Percentiles rank a stretch among this genome's conserved stretches.
Conservation (phyloP, 2,113 vertebrate species). For the Prunella fulvescens region DNA sequence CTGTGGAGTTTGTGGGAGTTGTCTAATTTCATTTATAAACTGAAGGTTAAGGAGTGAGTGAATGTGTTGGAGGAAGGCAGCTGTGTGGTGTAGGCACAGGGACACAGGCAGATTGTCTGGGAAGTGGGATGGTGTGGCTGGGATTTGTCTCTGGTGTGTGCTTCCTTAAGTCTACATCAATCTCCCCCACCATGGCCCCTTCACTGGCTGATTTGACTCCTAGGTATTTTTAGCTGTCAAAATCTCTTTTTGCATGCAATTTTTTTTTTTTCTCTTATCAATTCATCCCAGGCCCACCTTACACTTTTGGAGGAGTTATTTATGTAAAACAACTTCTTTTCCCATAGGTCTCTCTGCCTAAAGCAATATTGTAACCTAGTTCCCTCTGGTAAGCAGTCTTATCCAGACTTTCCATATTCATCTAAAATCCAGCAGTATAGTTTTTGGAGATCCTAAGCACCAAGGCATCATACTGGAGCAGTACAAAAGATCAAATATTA, state of each 20-base stretch:
- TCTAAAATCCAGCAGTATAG: neutral
- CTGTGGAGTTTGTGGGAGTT: neutral
- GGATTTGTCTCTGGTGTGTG: too few species aligned
- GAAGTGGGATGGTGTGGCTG: neutral
- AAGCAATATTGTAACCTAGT: neutral
- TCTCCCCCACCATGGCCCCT: neutral
- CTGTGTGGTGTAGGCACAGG: neutral
- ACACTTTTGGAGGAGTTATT: neutral
- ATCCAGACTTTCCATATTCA: neutral
- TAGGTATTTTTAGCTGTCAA: neutral
- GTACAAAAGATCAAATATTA: neutral
- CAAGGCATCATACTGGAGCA: neutral
- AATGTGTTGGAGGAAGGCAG: neutral
- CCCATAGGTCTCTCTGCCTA: neutral
- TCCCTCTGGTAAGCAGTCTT: neutral
- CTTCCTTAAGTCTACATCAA: neutral
- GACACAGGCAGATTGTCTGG: neutral
- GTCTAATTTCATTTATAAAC: neutral
- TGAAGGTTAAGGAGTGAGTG: neutral
- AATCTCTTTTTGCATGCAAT: neutral
- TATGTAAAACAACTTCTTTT: neutral
- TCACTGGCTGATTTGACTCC: neutral
- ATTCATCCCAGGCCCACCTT: neutral
- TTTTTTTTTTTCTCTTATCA: conserved; percentile 12
- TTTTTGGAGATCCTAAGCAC: neutral